phyloP scores from a whole-genome alignment of 2,888 invertebrate species.

The Serrognathus titanus region DNA sequence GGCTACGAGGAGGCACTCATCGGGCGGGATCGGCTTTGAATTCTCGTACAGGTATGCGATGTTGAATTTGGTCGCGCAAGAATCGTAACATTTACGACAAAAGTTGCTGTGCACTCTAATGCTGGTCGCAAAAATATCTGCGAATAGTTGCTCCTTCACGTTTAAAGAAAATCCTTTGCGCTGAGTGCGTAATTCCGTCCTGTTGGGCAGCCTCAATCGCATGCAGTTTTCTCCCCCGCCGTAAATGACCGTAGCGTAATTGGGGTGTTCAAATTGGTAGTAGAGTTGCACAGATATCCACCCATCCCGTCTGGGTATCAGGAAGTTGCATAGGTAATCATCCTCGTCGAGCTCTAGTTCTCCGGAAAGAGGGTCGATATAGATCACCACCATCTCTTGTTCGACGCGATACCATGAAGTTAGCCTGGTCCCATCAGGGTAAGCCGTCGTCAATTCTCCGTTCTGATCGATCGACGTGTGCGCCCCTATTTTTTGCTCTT shows the following conservation, averaged over 20 bases:
- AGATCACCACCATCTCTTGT: constrained; percentile 13
- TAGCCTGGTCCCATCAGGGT: constrained; percentile 13
- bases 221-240: not conserved
- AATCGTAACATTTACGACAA: constrained; percentile 11
- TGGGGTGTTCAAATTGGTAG: constrained; percentile 14
- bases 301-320: constrained; percentile 10
- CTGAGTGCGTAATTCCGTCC: constrained; percentile 3
- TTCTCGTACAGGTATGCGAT: constrained; percentile 6
- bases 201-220: constrained; percentile 7
- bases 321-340: constrained; percentile 16
- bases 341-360: constrained; percentile 11
- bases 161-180: constrained; percentile 10
- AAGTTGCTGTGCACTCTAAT: constrained; percentile 10
- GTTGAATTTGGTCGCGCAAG: constrained; percentile 11
- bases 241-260: constrained; percentile 13
- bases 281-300: constrained; percentile 12
- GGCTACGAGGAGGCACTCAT: constrained; percentile 10
- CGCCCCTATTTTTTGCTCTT: constrained; percentile 5
- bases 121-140: not conserved
- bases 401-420: constrained; percentile 14
- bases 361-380: not conserved
- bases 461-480: constrained; percentile 12
- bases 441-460: constrained; percentile 12
- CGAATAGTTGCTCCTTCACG: constrained; percentile 6
- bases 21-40: not conserved